Evolutionary conservation across 2,888 invertebrate genomes (phyloP), one percentile per base, ranked within the genome.

Genomic region (Pristionchus maxplancki): DNA sequence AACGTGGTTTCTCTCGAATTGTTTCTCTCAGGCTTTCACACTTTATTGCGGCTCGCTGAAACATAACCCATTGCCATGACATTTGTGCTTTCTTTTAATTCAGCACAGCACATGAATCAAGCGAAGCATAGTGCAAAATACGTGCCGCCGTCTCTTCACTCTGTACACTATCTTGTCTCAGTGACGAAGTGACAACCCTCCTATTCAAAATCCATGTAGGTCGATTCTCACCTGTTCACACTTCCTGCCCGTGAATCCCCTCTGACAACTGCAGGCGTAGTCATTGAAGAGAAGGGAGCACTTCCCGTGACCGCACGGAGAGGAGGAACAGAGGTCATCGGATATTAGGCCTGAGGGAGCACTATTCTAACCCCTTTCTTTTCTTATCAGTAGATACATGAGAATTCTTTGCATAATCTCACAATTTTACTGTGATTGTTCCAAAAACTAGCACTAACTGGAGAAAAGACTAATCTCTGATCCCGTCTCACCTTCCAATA

Each of bases 221-320:
- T n/a, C n/a, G n/a, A n/a, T n/a, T n/a, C n/a, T n/a, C n/a, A 44
- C 78, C 78, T 58, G 78, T 53, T 92, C 92, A 86, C 94, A 94
- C 11, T 89, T 87, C 37, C 62, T 64, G 9, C 92, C 93, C 82
- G 92, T 90, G 90, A 90, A 92, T 50, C 94, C 94, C 37, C 87
- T 58, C 1, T 92, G 89, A 82, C 94, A 94, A 74, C 89, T 34
- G 88, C 94, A 94, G 28, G 89, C 88, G 87, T 90, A 94, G 86
- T 92, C 93, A 87, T 94, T 94, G 95, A 97, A 97, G 89, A 97
- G 97, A 95, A 99, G 98, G 95, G 96, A 96, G 95, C 98, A 98
- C 88, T 96, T 96, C 28, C 98, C 98, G 93, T 97, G 97, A 93
- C 96, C 96, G 95, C 97, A 98, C 17, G 97, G 97, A 58, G 89